phyloP scores from a whole-genome alignment of 2,113 vertebrate genomes.

The Takifugu bimaculatus region DNA sequence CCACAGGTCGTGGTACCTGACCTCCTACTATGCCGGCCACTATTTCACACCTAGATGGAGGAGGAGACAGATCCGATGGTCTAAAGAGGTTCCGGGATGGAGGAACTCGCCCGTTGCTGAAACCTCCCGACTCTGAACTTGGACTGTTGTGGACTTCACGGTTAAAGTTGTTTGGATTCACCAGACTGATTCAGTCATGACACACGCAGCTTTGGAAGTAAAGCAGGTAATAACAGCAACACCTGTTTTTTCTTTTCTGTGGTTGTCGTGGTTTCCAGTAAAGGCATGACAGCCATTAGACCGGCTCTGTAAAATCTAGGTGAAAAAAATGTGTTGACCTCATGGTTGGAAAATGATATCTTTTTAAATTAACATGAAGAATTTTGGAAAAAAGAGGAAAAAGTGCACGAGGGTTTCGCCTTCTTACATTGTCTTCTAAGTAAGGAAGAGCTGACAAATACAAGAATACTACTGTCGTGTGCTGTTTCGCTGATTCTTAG shows the following conservation, averaged over 20 bases:
- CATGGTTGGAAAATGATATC: too few species aligned
- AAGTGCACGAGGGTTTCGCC: too few species aligned
- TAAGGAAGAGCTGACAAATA: too few species aligned
- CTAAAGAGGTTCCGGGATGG: constrained; percentile 25
- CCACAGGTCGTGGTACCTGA: constrained; percentile 6
- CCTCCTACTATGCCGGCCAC: constrained; percentile 5
- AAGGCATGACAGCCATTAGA: too few species aligned
- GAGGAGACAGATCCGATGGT: background rate
- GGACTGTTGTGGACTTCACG: constrained; percentile 11
- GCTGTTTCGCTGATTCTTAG: too few species aligned
- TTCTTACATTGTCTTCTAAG: too few species aligned
- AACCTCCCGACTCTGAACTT: constrained; percentile 8
- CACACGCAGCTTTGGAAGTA: constrained; percentile 55
- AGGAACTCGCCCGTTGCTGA: constrained; percentile 12
- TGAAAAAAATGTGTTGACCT: too few species aligned
- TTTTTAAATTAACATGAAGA: too few species aligned
- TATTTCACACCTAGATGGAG: constrained; percentile 3
- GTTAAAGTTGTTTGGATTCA: constrained; percentile 30
- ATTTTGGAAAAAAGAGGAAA: background rate
- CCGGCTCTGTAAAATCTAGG: too few species aligned
- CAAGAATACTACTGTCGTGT: too few species aligned
- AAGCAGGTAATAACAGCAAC: constrained; percentile 52
- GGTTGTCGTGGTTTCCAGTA: too few species aligned
- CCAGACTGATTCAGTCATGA: constrained; percentile 47
- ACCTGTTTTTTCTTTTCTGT: background rate